Conservation (phyloP, 2,113 vertebrate genomes). For the Jacana jacana region DNA sequence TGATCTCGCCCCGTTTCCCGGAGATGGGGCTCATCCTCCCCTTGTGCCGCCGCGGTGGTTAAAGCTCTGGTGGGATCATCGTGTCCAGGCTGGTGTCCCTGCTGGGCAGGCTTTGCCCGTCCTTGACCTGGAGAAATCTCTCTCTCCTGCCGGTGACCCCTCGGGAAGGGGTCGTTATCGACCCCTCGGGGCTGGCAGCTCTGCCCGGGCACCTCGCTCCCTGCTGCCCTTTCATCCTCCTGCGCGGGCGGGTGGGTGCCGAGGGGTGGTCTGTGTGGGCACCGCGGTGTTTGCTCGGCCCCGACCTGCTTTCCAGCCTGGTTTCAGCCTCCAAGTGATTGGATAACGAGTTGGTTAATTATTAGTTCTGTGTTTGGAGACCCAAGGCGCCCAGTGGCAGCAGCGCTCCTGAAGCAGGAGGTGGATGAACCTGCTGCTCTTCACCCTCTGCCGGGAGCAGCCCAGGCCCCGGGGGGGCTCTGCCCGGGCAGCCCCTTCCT, state of each 20-base stretch:
- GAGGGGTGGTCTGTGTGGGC: not conserved
- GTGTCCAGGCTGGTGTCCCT: accelerated
- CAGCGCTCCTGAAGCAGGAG: not conserved
- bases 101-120: not conserved
- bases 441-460: accelerated
- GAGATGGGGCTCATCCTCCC: not conserved
- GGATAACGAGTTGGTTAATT: constrained; percentile 23
- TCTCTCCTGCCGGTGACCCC: not conserved
- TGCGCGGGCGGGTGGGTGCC: not conserved
- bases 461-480: not conserved
- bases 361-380: not conserved
- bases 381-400: not conserved
- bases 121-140: not conserved
- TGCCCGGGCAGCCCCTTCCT: accelerated
- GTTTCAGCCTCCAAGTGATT: not conserved
- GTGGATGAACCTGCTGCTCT: not conserved
- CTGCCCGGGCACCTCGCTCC: not conserved
- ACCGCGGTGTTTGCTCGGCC: not conserved
- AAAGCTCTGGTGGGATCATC: not conserved
- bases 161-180: not conserved
- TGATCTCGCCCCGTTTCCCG: accelerated
- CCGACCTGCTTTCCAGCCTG: constrained; percentile 5
- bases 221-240: not conserved
- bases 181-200: not conserved
- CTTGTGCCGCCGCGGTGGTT: not conserved